A percentile compares a stretch with the other conserved stretches of the same genome.
Conservation (phyloP, 35 echinoderm and acorn worm genomes). For the Apostichopus californicus region DNA sequence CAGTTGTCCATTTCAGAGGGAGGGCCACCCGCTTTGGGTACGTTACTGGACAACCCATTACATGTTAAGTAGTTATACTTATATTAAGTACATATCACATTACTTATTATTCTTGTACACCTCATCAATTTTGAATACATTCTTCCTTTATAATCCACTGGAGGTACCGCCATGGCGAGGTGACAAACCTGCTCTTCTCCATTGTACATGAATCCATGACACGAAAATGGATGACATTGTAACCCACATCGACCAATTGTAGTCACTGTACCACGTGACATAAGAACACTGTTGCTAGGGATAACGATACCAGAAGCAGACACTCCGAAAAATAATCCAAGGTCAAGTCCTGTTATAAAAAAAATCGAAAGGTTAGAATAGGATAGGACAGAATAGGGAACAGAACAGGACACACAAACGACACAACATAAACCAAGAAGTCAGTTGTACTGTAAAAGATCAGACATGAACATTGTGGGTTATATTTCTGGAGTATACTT, state of each 20-base stretch:
- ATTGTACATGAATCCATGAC: neutral
- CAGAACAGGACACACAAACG: too few relatives aligned
- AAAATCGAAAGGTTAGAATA: neutral
- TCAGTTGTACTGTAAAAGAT: too few relatives aligned
- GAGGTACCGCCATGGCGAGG: neutral
- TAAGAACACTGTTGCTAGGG: neutral
- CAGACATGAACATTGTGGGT: too few relatives aligned
- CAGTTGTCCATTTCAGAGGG: too few relatives aligned
- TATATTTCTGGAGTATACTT: too few relatives aligned
- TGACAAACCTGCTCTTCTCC: neutral
- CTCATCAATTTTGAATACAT: neutral
- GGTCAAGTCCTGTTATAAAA: neutral
- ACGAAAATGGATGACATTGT: neutral
- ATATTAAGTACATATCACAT: neutral
- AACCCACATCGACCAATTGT: neutral
- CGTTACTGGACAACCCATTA: too few relatives aligned
- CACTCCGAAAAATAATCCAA: conserved; percentile 8
- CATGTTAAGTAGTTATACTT: too few relatives aligned
- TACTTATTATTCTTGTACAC: neutral
- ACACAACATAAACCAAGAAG: too few relatives aligned
- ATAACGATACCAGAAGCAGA: neutral
- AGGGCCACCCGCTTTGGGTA: too few relatives aligned
- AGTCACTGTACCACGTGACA: neutral
- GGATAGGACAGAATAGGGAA: neutral
- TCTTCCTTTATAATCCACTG: neutral